Percentiles rank a stretch among this genome's conserved stretches.
Conservation (phyloP, 2,113 vertebrate genomes). For the Polypterus bichir region DNA sequence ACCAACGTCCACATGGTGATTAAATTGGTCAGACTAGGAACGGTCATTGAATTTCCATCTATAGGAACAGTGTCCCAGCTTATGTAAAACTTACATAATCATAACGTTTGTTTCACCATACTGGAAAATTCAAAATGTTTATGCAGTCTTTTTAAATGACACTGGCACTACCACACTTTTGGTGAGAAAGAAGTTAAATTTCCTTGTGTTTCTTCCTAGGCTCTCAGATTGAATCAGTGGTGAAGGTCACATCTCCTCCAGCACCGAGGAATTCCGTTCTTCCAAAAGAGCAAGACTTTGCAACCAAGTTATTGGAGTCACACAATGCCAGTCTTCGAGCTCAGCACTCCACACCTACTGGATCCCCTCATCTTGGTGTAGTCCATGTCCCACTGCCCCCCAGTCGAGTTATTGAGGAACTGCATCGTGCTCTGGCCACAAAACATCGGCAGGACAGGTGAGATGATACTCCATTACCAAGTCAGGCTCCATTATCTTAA, state of each 20-base stretch:
- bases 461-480: not conserved
- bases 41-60: too few species aligned
- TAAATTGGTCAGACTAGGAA: too few species aligned
- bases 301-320: conserved; percentile 45
- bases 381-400: conserved; percentile 75
- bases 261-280: conserved; percentile 58
- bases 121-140: too few species aligned
- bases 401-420: conserved; percentile 90
- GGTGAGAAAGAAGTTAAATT: too few species aligned
- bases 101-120: too few species aligned
- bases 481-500: too few species aligned
- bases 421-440: conserved; percentile 81
- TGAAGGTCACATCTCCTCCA: conserved; percentile 59
- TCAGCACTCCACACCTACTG: conserved; percentile 67
- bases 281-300: conserved; percentile 54
- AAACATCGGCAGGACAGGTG: conserved; percentile 95
- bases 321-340: conserved; percentile 43
- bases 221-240: conserved; percentile 36
- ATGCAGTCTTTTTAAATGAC: too few species aligned
- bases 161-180: too few species aligned
- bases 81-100: too few species aligned
- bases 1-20: too few species aligned
- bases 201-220: conserved; percentile 21
- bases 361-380: conserved; percentile 70
- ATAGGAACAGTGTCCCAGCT: too few species aligned